These are phyloP conservation scores for Drosophila dunni DNA, from an alignment of 1,140 invertebrate genomes.

Conservation along the genomic window DNA sequence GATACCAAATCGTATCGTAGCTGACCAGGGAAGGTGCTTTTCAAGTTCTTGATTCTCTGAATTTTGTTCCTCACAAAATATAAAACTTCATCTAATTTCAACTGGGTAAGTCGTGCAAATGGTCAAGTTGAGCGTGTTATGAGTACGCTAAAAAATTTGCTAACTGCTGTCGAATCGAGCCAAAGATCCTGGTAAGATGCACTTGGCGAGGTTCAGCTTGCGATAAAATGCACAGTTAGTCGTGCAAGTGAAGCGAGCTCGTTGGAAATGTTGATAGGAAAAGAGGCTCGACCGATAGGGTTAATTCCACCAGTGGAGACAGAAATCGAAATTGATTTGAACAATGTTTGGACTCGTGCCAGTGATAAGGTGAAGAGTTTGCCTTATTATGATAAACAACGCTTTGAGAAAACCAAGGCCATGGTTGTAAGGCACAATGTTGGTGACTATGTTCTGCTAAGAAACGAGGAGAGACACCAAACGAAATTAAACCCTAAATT, in stretches of 20 bases:
- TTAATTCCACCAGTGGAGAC: too few relatives aligned
- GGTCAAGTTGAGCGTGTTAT: slow-evolving; percentile 27
- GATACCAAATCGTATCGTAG: too few relatives aligned
- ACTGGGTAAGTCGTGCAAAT: slow-evolving; percentile 27
- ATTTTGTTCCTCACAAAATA: slow-evolving; percentile 14
- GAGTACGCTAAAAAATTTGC: slow-evolving; percentile 23
- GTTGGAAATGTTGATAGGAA: slow-evolving; percentile 7
- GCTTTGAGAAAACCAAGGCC: slow-evolving; percentile 30
- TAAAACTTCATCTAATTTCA: slow-evolving; percentile 12
- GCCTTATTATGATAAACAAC: slow-evolving; percentile 16
- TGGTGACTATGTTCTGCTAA: slow-evolving; percentile 2
- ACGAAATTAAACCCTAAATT: too few relatives aligned
- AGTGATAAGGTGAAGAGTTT: too few relatives aligned
- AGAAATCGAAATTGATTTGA: too few relatives aligned
- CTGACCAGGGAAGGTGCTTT: too few relatives aligned
- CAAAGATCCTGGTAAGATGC: slow-evolving; percentile 12
- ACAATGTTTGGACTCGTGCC: too few relatives aligned
- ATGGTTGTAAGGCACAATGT: slow-evolving; percentile 21
- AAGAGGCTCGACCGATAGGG: slow-evolving; percentile 2
- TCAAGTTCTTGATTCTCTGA: background rate
- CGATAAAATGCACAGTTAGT: too few relatives aligned
- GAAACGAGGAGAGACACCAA: too few relatives aligned
- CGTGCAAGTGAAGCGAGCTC: too few relatives aligned
- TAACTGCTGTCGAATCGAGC: slow-evolving; percentile 14
- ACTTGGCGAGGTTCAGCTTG: slow-evolving; percentile 11